phyloP scores from a whole-genome alignment of 1,140 invertebrate genomes.

The Nixonia krombeini region DNA sequence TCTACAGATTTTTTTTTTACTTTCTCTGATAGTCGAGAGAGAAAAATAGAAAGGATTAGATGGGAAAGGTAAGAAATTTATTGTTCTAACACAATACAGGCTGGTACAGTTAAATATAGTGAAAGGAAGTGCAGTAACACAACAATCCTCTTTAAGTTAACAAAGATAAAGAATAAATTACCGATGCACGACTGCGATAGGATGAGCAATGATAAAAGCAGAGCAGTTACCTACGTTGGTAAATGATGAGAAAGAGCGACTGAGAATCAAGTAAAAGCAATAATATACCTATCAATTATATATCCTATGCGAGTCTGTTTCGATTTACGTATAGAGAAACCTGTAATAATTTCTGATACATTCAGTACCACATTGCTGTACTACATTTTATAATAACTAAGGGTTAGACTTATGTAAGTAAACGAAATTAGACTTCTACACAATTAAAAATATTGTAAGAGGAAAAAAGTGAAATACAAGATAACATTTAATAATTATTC shows the following conservation, averaged over 20 bases:
- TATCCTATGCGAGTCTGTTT: too few species aligned
- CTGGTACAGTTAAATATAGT: conserved; percentile 1
- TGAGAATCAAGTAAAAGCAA: too few species aligned
- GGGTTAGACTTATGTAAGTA: too few species aligned
- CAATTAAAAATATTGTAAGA: too few species aligned
- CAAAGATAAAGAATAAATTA: neutral
- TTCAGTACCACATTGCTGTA: too few species aligned
- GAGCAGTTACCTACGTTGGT: neutral
- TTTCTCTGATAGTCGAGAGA: neutral
- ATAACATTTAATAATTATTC: too few species aligned
- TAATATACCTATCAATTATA: too few species aligned
- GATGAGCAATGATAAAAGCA: neutral
- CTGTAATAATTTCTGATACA: too few species aligned
- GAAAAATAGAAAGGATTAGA: neutral
- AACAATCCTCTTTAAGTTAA: neutral
- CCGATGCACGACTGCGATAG: neutral
- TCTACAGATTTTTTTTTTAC: neutral
- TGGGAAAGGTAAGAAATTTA: neutral
- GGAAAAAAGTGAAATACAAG: too few species aligned
- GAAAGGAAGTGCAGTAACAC: conserved; percentile 1
- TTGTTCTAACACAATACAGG: neutral
- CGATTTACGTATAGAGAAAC: too few species aligned
- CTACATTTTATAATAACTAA: too few species aligned
- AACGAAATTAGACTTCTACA: too few species aligned
- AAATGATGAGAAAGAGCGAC: neutral